A percentile compares a stretch with the other conserved stretches of the same genome.
These are phyloP conservation scores for Morphnarchus princeps DNA, from an alignment of 2,113 vertebrate species.

Conservation along the genomic window DNA sequence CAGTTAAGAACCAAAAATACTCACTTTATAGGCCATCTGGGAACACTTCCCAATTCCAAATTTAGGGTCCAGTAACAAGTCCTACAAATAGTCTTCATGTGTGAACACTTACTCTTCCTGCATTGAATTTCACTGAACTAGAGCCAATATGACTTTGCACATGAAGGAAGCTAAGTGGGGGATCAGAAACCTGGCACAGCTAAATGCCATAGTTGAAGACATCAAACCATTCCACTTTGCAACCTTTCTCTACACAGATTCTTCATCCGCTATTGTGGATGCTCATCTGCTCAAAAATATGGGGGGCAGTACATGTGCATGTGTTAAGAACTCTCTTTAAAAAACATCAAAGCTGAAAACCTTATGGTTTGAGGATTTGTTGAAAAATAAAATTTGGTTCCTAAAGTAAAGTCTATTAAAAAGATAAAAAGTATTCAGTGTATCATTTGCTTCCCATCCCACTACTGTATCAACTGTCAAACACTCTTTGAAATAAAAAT, in stretches of 20 bases:
- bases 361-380: background rate
- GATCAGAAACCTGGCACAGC: background rate
- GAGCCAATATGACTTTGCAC: constrained; percentile 7
- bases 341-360: background rate
- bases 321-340: background rate
- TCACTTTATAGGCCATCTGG: constrained; percentile 34
- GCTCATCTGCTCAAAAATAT: background rate
- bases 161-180: background rate
- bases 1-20: constrained; percentile 32
- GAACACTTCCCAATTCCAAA: constrained; percentile 51
- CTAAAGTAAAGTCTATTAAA: background rate
- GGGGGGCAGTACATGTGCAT: rapidly evolving
- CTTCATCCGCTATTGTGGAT: background rate
- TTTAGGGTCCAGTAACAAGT: constrained; percentile 46
- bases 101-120: constrained; percentile 27
- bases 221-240: background rate
- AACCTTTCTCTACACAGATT: no score
- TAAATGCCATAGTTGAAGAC: background rate
- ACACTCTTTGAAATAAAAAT: background rate
- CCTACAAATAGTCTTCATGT: constrained; percentile 9
- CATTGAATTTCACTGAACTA: background rate
- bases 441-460: background rate
- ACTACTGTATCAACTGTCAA: background rate
- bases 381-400: background rate
- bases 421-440: background rate